Evolutionary conservation across 2,797 vertebrate species (phyloP).

Genomic region (Clarias platycephalus): DNA sequence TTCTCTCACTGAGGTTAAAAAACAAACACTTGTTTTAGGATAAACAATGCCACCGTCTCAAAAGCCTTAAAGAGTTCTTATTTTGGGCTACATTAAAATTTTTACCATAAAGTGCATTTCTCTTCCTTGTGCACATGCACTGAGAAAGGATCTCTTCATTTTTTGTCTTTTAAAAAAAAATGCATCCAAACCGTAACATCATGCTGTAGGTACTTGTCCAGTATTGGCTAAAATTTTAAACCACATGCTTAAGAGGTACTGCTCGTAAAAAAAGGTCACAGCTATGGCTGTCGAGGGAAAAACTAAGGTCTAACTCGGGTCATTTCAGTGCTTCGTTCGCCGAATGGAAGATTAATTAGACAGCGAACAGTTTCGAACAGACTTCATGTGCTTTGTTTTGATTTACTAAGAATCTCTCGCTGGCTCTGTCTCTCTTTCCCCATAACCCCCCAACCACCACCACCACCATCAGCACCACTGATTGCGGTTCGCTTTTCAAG

Average conservation of each 20-base stretch:
- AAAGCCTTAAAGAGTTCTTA: neutral
- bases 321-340: neutral
- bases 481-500: conserved; percentile 54
- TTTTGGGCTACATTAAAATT: neutral
- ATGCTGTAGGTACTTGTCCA: neutral
- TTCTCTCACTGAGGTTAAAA: conserved; percentile 42
- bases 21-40: neutral
- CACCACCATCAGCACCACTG: conserved; percentile 31
- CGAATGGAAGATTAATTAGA: neutral
- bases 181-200: neutral
- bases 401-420: neutral
- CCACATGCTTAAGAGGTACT: neutral
- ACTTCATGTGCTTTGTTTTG: neutral
- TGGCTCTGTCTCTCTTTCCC: conserved; percentile 14
- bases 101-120: neutral
- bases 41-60: neutral
- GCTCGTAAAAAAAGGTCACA: neutral
- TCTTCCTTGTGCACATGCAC: neutral
- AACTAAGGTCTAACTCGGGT: neutral
- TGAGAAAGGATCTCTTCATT: neutral
- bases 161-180: neutral
- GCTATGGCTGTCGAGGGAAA: no score
- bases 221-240: neutral
- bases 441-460: neutral
- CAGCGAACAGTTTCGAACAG: neutral